Percentiles rank a stretch among this genome's conserved stretches.
These are phyloP conservation scores for Ellobium chinense DNA, from an alignment of 2,888 invertebrate species.

Conservation along the genomic window DNA sequence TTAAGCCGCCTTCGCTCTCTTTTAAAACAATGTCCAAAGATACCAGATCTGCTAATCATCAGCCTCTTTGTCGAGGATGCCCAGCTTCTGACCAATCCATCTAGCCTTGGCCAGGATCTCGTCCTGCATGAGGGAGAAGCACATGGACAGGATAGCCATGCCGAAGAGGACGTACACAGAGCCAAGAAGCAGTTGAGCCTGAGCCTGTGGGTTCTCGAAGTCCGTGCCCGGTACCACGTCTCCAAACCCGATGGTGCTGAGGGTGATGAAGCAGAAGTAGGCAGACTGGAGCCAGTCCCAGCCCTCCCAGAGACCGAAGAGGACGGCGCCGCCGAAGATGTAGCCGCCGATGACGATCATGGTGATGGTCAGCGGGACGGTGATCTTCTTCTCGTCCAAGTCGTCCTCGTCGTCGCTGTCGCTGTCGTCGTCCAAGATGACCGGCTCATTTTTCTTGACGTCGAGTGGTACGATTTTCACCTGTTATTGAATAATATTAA, in stretches of 20 bases:
- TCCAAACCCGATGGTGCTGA: conserved; percentile 78
- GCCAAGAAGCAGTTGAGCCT: conserved; percentile 74
- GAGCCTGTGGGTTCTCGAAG: conserved; percentile 70
- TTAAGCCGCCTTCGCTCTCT: no score
- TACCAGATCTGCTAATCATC: conserved; percentile 48
- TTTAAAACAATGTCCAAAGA: no score
- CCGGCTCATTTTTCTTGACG: conserved; percentile 61
- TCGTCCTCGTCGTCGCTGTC: conserved; percentile 75
- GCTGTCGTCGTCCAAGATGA: conserved; percentile 60
- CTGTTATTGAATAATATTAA: no score
- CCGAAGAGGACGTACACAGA: conserved; percentile 77
- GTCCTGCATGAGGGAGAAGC: conserved; percentile 79
- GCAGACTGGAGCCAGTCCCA: conserved; percentile 76
- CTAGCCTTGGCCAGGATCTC: conserved; percentile 78
- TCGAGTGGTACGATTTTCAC: conserved; percentile 67
- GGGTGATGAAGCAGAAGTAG: conserved; percentile 79
- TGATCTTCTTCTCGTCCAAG: conserved; percentile 74
- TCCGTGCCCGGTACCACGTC: conserved; percentile 75
- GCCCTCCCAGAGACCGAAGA: conserved; percentile 78
- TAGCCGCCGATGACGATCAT: conserved; percentile 77
- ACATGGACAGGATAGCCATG: conserved; percentile 79
- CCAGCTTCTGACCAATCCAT: conserved; percentile 77
- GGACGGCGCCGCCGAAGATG: conserved; percentile 76
- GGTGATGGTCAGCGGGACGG: conserved; percentile 77
- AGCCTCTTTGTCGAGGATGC: conserved; percentile 70